phyloP scores from a whole-genome alignment of 1,140 invertebrate genomes.

The Tachypleus tridentatus region DNA sequence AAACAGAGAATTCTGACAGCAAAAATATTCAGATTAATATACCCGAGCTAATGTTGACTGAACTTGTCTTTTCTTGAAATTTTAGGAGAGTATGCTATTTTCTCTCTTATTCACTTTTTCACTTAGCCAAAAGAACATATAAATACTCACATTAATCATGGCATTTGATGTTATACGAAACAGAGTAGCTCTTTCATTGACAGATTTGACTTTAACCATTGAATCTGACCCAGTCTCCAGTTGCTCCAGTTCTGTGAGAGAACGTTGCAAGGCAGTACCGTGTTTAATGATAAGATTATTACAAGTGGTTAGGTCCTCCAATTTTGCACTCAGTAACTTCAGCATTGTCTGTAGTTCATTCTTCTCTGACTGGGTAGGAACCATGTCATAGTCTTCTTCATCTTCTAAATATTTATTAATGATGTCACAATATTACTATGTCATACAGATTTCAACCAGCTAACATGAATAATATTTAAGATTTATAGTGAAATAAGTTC shows the following conservation, averaged over 20 bases:
- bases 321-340: constrained; percentile 46
- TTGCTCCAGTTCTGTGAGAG: constrained; percentile 69
- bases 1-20: neutral
- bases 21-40: neutral
- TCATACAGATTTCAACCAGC: too few species aligned
- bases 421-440: too few species aligned
- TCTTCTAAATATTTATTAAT: constrained; percentile 58
- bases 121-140: neutral
- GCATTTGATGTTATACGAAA: constrained; percentile 88
- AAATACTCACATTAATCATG: constrained; percentile 80
- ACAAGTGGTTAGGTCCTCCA: constrained; percentile 82
- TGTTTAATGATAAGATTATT: constrained; percentile 81
- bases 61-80: neutral
- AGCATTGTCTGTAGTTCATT: constrained; percentile 45
- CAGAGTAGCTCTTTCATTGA: constrained; percentile 78
- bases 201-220: constrained; percentile 52
- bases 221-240: constrained; percentile 47
- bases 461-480: too few species aligned
- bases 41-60: too few species aligned
- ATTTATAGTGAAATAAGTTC: too few species aligned
- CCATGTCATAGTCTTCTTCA: constrained; percentile 40
- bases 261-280: constrained; percentile 64
- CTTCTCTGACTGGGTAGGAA: constrained; percentile 36
- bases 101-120: neutral
- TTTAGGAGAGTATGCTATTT: neutral